Conservation (phyloP, 2,113 vertebrate genomes). For the Brevimyrus niger region DNA sequence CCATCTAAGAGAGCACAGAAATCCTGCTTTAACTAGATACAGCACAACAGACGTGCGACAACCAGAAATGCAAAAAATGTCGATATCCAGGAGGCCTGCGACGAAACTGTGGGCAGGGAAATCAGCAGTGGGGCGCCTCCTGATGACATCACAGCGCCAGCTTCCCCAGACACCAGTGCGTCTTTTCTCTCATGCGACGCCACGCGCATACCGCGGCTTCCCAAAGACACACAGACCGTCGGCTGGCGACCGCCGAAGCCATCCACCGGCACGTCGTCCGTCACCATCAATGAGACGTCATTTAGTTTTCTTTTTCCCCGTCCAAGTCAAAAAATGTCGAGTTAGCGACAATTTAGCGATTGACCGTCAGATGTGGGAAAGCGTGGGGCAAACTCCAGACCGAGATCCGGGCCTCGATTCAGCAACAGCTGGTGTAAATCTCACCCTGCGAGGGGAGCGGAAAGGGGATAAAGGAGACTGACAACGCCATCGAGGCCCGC, state of each 20-base stretch:
- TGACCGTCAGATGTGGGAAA: neutral
- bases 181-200: neutral
- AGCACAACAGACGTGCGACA: neutral
- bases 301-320: neutral
- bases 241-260: no score
- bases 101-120: neutral
- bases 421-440: neutral
- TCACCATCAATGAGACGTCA: neutral
- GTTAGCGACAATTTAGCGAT: neutral
- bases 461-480: neutral
- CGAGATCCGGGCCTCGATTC: neutral
- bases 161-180: neutral
- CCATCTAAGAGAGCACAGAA: neutral
- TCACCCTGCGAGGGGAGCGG: neutral
- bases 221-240: neutral
- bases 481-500: conserved; percentile 9
- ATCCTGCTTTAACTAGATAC: neutral
- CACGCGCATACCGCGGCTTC: neutral
- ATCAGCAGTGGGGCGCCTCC: neutral
- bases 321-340: no score
- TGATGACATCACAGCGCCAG: neutral
- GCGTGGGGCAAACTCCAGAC: neutral
- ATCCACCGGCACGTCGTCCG: neutral
- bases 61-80: neutral
- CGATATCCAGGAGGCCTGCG: neutral